A percentile compares a stretch with the other conserved stretches of the same genome.
phyloP scores from a whole-genome alignment of 2,888 invertebrate genomes.

The Spodoptera exigua region DNA sequence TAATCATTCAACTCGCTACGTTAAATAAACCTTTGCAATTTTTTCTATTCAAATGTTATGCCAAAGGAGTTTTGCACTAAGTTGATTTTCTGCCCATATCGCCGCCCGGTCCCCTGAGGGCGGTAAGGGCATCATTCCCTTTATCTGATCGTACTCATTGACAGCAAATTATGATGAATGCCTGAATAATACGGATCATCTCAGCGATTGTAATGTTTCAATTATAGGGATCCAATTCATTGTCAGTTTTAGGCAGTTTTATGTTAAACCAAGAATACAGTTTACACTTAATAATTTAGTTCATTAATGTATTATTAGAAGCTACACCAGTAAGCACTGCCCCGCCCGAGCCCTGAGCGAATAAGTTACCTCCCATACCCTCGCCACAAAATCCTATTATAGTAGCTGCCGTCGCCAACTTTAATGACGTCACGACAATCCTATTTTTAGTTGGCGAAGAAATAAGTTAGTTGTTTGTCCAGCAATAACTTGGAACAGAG shows the following conservation, averaged over 20 bases:
- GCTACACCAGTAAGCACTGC: too few species aligned
- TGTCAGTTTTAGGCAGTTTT: too few species aligned
- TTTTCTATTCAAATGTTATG: neutral
- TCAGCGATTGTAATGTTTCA: slow-evolving; percentile 5
- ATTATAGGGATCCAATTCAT: neutral
- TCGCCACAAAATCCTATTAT: slow-evolving; percentile 39
- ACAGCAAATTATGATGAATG: slow-evolving; percentile 53
- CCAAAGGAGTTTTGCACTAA: neutral
- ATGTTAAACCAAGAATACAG: too few species aligned
- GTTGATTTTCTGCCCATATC: slow-evolving; percentile 9
- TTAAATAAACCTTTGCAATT: too few species aligned
- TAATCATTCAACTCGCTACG: too few species aligned
- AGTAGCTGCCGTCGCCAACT: slow-evolving; percentile 30
- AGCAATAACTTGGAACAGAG: slow-evolving; percentile 44
- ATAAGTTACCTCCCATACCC: slow-evolving; percentile 21
- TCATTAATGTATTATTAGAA: too few species aligned
- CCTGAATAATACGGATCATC: slow-evolving; percentile 33
- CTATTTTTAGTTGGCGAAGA: slow-evolving; percentile 32
- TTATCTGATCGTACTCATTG: slow-evolving; percentile 43
- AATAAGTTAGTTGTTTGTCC: slow-evolving; percentile 48
- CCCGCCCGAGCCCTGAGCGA: slow-evolving; percentile 22
- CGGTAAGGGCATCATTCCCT: slow-evolving; percentile 27
- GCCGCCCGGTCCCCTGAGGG: neutral
- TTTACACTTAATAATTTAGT: too few species aligned
- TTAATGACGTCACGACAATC: slow-evolving; percentile 48